Evolutionary conservation across 2,888 invertebrate genomes (phyloP), one percentile per base, ranked within the genome.

Genomic region (Pristionchus entomophagus): DNA sequence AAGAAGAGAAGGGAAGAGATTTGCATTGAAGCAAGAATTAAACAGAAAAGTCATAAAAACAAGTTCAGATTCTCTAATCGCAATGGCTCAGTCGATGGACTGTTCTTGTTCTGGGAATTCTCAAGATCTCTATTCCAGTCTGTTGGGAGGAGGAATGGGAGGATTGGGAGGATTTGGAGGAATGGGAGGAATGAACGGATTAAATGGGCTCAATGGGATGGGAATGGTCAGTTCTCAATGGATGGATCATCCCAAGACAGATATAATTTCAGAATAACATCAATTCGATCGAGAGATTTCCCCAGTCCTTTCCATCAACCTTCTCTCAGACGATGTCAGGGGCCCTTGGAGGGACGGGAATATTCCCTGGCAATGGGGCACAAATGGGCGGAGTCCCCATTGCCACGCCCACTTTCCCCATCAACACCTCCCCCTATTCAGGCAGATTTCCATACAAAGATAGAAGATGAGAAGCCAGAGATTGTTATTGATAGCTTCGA

Each of bases 61-160:
- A 59, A 5, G 88, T 91, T 45, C 87, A 92, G 92, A 91, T 65
- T 90, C 92, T 86, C 88, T 92, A 77, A 88, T 92, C 35, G 89
- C 92, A 19, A 86, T 91, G 73, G 91, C 92, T 65, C 91, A 92
- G 41, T 90, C 91, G 14, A 88, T 92, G 86, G 92, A 92, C 80
- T 92, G 92, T 82, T 90, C 89, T 14, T 92, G 92, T 86, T 89
- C 90, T 17, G 82, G 62, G n/a, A 87, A 87, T 41, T 86, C 84
- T 19, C 86, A 86, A 86, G 86, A 86, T 86, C 78, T 85, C 6
- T 83, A 83, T 14, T 59, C 83, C n/a, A 80, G 85, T 49, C 53
- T 69, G 69, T 85, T 88, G 88, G 88, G 87, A n/a, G 86, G 86
- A 26, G 86, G 86, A 26, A 65, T 88, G 59, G 32, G 32, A 29